Conservation (phyloP, 2,113 vertebrate species). For the Pandion haliaetus region DNA sequence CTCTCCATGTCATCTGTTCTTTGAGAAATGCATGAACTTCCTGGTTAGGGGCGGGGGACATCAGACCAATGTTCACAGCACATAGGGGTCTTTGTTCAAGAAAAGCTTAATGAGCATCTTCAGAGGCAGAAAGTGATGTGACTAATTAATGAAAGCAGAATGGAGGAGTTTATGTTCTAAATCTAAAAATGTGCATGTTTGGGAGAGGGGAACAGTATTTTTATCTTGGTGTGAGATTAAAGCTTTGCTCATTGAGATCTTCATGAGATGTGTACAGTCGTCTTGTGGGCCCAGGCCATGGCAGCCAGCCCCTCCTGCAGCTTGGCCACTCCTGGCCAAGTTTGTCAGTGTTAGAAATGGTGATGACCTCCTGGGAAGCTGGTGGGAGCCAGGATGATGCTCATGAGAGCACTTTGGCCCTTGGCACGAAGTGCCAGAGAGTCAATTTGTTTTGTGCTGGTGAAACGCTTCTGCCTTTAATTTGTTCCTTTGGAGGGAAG, state of each 20-base stretch:
- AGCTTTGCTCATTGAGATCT: not conserved
- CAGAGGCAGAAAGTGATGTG: not conserved
- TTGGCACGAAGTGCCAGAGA: not conserved
- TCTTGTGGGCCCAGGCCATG: not conserved
- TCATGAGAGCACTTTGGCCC: not conserved
- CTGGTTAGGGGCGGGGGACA: not conserved
- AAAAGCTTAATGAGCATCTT: conserved; percentile 16
- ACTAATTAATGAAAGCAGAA: not conserved
- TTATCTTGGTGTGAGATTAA: not conserved
- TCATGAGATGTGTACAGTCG: not conserved
- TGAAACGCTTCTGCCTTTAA: not conserved
- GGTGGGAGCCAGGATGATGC: not conserved
- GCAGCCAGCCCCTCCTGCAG: not conserved
- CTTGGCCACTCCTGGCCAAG: not conserved
- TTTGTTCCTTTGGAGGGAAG: not conserved
- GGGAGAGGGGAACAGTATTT: not conserved
- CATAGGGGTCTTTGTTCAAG: not conserved
- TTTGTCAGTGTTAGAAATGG: not conserved
- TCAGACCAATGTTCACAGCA: not conserved
- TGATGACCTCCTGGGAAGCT: not conserved
- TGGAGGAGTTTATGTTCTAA: not conserved
- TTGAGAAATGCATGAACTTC: not conserved
- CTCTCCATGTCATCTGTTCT: not conserved
- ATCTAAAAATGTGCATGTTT: not conserved
- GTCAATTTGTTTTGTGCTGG: not conserved